Evolutionary conservation across 2,888 invertebrate species (phyloP).

Genomic region (Aquatica leii): DNA sequence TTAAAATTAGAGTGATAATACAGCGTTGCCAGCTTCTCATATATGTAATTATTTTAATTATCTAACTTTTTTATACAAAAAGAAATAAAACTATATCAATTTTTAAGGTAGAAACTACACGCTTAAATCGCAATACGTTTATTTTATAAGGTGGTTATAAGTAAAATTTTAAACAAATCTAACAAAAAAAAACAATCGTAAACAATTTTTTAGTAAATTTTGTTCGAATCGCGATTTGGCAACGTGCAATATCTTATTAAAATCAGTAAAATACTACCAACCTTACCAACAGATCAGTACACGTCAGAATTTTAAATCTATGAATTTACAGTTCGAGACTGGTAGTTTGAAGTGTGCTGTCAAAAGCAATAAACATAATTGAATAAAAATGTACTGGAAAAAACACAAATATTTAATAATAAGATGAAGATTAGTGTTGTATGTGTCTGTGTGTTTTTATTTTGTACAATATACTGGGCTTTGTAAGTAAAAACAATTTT

Average conservation of each 20-base stretch:
- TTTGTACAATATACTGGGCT: slow-evolving; percentile 59
- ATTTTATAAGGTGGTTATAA: too few relatives aligned
- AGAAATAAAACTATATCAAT: too few relatives aligned
- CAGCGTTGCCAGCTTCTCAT: too few relatives aligned
- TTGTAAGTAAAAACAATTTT: slow-evolving; percentile 39
- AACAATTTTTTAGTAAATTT: too few relatives aligned
- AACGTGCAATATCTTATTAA: not conserved
- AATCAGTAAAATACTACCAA: not conserved
- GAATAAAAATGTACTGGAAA: slow-evolving; percentile 35
- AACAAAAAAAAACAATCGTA: too few relatives aligned
- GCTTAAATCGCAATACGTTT: too few relatives aligned
- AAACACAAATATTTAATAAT: slow-evolving; percentile 40
- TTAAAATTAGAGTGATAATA: not conserved
- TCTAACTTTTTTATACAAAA: too few relatives aligned
- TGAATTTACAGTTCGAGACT: not conserved
- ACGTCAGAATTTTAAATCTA: slow-evolving; percentile 38
- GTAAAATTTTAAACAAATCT: too few relatives aligned
- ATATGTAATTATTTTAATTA: too few relatives aligned
- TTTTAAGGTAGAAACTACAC: too few relatives aligned
- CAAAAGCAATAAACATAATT: slow-evolving; percentile 3
- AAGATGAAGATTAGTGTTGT: slow-evolving; percentile 71
- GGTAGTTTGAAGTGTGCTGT: slow-evolving; percentile 5
- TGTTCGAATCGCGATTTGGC: too few relatives aligned
- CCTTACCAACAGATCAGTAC: slow-evolving; percentile 20
- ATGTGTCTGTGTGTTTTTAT: slow-evolving; percentile 68